Evolutionary conservation across 1,140 invertebrate genomes (phyloP).

Genomic region (Euura saliciscinereae): DNA sequence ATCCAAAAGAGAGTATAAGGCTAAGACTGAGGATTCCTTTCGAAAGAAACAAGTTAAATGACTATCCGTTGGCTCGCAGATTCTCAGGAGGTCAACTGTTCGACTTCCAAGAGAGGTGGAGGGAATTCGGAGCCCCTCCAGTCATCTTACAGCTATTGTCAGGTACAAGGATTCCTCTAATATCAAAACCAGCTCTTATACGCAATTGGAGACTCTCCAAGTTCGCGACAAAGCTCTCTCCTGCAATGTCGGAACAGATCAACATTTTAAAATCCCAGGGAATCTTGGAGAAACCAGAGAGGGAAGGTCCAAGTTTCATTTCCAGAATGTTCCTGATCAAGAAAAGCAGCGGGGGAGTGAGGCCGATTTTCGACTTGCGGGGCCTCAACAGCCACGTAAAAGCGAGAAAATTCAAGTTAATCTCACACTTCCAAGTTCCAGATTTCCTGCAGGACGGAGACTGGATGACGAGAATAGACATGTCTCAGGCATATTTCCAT

Average conservation of each 20-base stretch:
- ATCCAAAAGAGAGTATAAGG: conserved; percentile 10
- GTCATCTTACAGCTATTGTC: conserved; percentile 33
- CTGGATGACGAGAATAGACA: conserved; percentile 41
- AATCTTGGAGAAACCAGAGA: conserved; percentile 25
- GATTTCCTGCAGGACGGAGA: conserved; percentile 38
- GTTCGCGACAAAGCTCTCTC: conserved; percentile 28
- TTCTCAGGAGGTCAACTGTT: conserved; percentile 31
- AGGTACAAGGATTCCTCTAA: conserved; percentile 35
- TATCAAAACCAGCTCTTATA: conserved; percentile 30
- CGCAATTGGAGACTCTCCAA: conserved; percentile 21
- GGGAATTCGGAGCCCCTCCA: conserved; percentile 23
- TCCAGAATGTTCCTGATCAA: conserved; percentile 42
- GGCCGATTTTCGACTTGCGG: conserved; percentile 40
- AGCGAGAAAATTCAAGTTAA: conserved; percentile 34
- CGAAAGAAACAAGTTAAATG: conserved; percentile 19
- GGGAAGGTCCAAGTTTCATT: conserved; percentile 32
- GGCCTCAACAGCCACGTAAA: conserved; percentile 34
- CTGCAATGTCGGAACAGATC: conserved; percentile 31
- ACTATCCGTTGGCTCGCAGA: conserved; percentile 7
- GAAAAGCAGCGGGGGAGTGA: conserved; percentile 23
- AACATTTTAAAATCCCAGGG: conserved; percentile 18
- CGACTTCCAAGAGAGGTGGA: conserved; percentile 28
- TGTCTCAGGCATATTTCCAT: conserved; percentile 44
- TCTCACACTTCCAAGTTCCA: conserved; percentile 34
- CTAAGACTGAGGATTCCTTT: conserved; percentile 22